Base-by-base conservation (phyloP, 2,113 vertebrate species). In the Hoplias malabaricus region DNA sequence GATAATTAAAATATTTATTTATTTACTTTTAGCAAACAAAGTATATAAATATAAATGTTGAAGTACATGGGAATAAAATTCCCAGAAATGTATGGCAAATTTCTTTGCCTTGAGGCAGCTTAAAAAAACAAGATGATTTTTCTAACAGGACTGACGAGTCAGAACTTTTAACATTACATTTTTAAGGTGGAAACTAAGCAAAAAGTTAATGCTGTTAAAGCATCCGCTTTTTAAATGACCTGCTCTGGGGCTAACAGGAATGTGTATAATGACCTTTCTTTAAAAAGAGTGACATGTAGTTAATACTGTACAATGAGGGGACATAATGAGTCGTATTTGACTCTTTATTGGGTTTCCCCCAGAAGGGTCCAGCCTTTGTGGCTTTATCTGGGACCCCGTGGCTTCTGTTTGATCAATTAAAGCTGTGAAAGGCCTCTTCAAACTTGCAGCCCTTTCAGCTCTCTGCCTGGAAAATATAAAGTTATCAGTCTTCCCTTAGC, bases 331-430 rank as follows among this genome's bases (percentile, higher is more conserved):
- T 85, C 86, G 87, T 86, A 88, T 89, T 91, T 84, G 72, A 82
- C 87, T 75, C 74, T 73, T 86, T 86, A 84, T 84, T 86, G 83
- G 87, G 79, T 87, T 82, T 84, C 80, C 82, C 87, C 89, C 86
- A 83, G 87, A 87, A 93, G 88, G 88, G 72, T 90, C 88, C 86
- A 82, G 78, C 85, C 82, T 91, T 92, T 93, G 90, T 93, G 84
- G 83, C 87, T 92, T 93, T 93, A 92, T 92, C 90, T 90, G 67
- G 72, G 86, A 85, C 86, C 87, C 86, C 76, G 84, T 89, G 90
- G 90, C 89, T 89, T 88, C 87, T 85, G 86, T 88, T 90, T 91
- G 91, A 93, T 93, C 91, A 92, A 93, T 93, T 93, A 93, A 92
- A 91, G 87, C 87, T 87, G 85, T 92, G 90, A 93, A 92, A 92